phyloP scores from a whole-genome alignment of 1,140 invertebrate genomes.

The Triops longicaudatus region DNA sequence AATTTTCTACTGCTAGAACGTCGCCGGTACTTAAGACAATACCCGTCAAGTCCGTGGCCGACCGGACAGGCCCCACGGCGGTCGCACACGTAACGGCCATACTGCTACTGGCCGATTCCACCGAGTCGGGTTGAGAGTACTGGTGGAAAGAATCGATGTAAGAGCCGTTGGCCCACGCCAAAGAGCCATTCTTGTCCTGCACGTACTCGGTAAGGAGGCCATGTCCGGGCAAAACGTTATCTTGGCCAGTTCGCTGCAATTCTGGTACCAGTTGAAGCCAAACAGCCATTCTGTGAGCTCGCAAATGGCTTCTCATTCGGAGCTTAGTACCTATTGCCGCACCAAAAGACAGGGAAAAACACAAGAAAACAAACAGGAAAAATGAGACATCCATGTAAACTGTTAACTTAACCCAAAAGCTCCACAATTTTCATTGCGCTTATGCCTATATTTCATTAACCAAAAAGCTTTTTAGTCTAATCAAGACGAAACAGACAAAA shows the following conservation, averaged over 20 bases:
- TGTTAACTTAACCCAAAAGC: background rate
- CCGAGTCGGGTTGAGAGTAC: background rate
- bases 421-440: too few species aligned
- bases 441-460: too few species aligned
- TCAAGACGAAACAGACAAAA: too few species aligned
- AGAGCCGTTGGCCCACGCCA: constrained; percentile 26
- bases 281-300: constrained; percentile 85
- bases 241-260: constrained; percentile 78
- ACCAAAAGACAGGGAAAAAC: background rate
- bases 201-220: constrained; percentile 36
- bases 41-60: background rate
- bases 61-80: background rate
- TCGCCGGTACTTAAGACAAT: background rate
- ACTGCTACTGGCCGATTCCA: background rate
- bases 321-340: constrained; percentile 67
- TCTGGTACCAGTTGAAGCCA: constrained; percentile 89
- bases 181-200: constrained; percentile 9
- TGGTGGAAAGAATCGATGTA: constrained; percentile 19
- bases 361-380: background rate
- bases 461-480: too few species aligned
- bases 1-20: background rate
- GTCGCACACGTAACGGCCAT: background rate
- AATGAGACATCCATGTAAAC: background rate
- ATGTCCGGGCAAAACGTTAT: constrained; percentile 70
- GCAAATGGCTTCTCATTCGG: constrained; percentile 83